Conservation (phyloP, 2,888 invertebrate genomes). For the Pilophorus perplexus region DNA sequence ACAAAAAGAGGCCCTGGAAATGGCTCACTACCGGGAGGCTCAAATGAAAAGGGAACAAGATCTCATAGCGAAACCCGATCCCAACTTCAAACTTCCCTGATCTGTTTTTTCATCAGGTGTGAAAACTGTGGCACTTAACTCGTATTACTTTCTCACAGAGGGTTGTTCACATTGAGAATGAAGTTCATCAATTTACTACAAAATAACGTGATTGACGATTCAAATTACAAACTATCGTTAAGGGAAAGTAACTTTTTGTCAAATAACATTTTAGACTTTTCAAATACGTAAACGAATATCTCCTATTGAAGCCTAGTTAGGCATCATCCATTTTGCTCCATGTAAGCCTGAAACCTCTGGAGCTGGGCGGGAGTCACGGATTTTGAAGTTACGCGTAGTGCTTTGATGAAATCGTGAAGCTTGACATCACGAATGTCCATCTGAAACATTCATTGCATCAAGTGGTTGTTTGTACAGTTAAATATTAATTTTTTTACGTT, state of each 20-base stretch:
- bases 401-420: constrained; percentile 41
- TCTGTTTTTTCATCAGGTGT: too few species aligned
- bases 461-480: background rate
- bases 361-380: constrained; percentile 19
- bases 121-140: too few species aligned
- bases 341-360: background rate
- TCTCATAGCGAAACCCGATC: constrained; percentile 38
- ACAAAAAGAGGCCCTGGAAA: constrained; percentile 43
- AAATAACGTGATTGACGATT: too few species aligned
- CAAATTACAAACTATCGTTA: too few species aligned
- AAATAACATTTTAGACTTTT: too few species aligned
- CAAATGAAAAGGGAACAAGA: constrained; percentile 44
- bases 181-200: too few species aligned
- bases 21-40: constrained; percentile 42
- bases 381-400: constrained; percentile 35
- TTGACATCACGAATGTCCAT: constrained; percentile 37
- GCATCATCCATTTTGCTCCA: constrained; percentile 4
- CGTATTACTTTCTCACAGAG: too few species aligned
- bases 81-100: constrained; percentile 30
- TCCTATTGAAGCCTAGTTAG: too few species aligned
- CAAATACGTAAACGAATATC: too few species aligned
- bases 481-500: too few species aligned
- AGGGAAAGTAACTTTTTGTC: too few species aligned
- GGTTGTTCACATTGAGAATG: too few species aligned
- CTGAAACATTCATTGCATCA: constrained; percentile 9